A percentile compares a stretch with the other conserved stretches of the same genome.
These are phyloP conservation scores for Melanostoma scalare DNA, from an alignment of 2,888 invertebrate genomes.

Conservation along the genomic window DNA sequence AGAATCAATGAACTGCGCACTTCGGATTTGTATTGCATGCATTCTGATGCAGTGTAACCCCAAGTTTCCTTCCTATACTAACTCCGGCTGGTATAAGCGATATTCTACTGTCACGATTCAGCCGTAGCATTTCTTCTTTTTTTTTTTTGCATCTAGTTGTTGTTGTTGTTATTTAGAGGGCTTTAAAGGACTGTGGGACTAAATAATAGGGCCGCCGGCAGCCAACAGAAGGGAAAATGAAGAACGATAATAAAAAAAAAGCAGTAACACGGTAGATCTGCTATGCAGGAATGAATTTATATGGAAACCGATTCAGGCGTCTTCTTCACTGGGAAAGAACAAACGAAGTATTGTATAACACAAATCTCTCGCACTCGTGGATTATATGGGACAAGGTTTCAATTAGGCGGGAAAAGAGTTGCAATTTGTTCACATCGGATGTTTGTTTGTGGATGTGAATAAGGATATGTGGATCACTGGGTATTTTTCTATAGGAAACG, in stretches of 20 bases:
- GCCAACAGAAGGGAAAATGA: conserved; percentile 9
- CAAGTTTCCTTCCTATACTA: conserved; percentile 19
- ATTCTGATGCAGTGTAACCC: conserved; percentile 44
- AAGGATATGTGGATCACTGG: conserved; percentile 32
- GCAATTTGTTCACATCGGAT: conserved; percentile 70
- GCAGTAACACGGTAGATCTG: conserved; percentile 26
- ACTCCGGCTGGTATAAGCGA: conserved; percentile 24
- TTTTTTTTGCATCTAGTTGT: background rate
- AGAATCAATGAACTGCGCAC: conserved; percentile 69
- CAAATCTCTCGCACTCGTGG: conserved; percentile 54
- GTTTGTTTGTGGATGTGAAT: conserved; percentile 19
- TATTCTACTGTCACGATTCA: conserved; percentile 18
- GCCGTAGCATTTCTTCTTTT: background rate
- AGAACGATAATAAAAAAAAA: conserved; percentile 9
- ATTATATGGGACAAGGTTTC: conserved; percentile 72
- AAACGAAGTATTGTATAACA: conserved; percentile 39
- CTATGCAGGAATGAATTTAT: conserved; percentile 15
- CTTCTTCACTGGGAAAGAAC: conserved; percentile 29
- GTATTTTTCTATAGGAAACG: conserved; percentile 33
- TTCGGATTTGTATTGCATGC: conserved; percentile 58
- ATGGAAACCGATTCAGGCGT: conserved; percentile 26
- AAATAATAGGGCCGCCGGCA: background rate
- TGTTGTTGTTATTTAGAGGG: conserved; percentile 3
- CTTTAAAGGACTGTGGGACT: conserved; percentile 24
- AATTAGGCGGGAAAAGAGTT: conserved; percentile 68